Conservation (phyloP, 1,140 invertebrate species). For the Pollicipes pollicipes region DNA sequence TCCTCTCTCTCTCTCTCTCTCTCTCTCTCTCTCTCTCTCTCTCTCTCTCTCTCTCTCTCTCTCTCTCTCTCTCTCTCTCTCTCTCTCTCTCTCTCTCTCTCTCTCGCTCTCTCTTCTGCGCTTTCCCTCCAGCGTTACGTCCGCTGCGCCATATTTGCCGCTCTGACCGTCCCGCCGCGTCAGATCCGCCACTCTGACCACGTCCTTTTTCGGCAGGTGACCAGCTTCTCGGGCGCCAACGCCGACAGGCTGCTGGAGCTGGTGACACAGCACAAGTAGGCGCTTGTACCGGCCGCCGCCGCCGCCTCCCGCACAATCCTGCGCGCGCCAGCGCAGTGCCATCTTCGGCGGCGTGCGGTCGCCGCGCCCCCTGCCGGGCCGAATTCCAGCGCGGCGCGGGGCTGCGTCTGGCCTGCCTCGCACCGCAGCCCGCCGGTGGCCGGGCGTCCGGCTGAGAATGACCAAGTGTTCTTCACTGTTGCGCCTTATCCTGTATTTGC, state of each 20-base stretch:
- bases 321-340: neutral
- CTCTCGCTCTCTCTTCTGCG: too few species aligned
- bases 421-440: too few species aligned
- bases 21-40: too few species aligned
- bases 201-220: constrained; percentile 27
- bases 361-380: too few species aligned
- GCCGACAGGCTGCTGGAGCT: constrained; percentile 45
- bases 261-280: constrained; percentile 39
- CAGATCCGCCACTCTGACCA: neutral
- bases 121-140: too few species aligned
- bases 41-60: too few species aligned
- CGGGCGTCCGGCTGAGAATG: neutral
- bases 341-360: neutral
- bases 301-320: too few species aligned
- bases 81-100: too few species aligned
- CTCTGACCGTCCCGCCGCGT: neutral
- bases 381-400: neutral
- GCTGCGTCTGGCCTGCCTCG: neutral
- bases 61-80: too few species aligned
- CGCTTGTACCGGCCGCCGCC: too few species aligned
- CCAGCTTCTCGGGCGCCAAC: constrained; percentile 62
- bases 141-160: too few species aligned
- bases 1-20: too few species aligned
- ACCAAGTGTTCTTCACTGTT: neutral
- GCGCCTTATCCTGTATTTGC: neutral